Base-by-base conservation (phyloP, 2,888 invertebrate genomes). In the Andrena chrysosceles region DNA sequence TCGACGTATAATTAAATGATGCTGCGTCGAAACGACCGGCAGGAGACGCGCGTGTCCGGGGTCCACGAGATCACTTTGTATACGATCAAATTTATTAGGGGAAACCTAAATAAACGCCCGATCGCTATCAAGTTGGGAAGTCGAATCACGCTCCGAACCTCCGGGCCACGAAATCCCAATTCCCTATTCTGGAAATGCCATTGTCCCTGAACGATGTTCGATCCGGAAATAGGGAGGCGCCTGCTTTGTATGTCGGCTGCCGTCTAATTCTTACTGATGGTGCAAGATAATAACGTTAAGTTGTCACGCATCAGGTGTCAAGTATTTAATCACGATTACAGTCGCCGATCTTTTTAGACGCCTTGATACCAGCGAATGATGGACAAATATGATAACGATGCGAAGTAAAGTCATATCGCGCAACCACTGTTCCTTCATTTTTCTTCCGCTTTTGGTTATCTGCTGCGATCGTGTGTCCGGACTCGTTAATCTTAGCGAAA, bases 81-180 rank as follows among this genome's bases (percentile, higher is more conserved):
- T 31, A 75, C 62, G 59, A 85, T 54, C 23, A 59, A 87, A 85
- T 87, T 83, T 87, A 80, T 85, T 72, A 76, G 77, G 54, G 54
- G 56, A 49, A 29, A 71, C 56, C 77, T 67, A 83, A 88, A 87
- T 79, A 81, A 87, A 83, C 74, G 77, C 42, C 7, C 60, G 82
- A 88, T 82, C 71, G 60, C 67, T 78, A 75, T 77, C 73, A 68
- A 56, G 42, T 63, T 56, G 33, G 63, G 66, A 77, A 88, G 78
- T 84, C 85, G 77, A 83, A 88, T 85, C 87, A 83, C 88, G 88
- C 81, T 49, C 64, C 56, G 74, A 42, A 49, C 56, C 29, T 49
- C 31, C 63, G 60, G 59, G 64, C 73, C 75, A 73, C 84, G 59
- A 86, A 82, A 85, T 84, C 72, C 84, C 79, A 73, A 87, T 83